Evolutionary conservation across 1,140 invertebrate species (phyloP), one percentile per base, ranked within the genome.

Genomic region (Trissolcus basalis): DNA sequence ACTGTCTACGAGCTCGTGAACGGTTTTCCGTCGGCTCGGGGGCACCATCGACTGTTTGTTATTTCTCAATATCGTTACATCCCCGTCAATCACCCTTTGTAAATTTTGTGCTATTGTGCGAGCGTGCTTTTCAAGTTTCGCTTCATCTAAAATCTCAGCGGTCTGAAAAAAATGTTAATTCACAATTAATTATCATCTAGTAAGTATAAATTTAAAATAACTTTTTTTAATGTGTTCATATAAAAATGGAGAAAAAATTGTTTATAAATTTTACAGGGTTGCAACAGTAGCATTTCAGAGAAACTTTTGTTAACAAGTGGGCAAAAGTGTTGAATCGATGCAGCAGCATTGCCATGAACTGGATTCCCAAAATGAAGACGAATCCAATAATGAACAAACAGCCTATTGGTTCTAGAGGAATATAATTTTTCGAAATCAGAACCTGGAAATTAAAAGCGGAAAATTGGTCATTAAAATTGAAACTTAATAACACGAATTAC

Each of bases 271-370:
- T 39, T 8, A 39, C 36, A 3, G 36, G 36, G 3, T 44, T 13
- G 32, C 61, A 80, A 27, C 77, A 80, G 12, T 55, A 50, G 55
- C 50, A 77, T 35, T 80, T 69, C 19, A 81, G 49, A 0, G 68
- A 70, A 50, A 80, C 69, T 70, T 93, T 94, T 0, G 95, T 92
- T 64, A 97, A 87, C 63, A 97, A 93, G 83, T 97, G 95, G 0
- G 93, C 91, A 79, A 96, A 91, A 0, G 96, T 97, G 12, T 91
- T 92, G 75, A 96, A 95, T 27, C 95, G 90, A 89, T 97, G 96
- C 69, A 95, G 89, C 16, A 96, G 88, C 96, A 97, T 97, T 12
- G 93, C 93, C 1, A 94, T 77, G 78, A 96, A 96, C 86, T 97
- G 94, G 43, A 96, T 91, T 0, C 93, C 78, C 13, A 97, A 82